These are phyloP conservation scores for Pseudolaguvia tuberculata DNA, from an alignment of 2,113 vertebrate species.

Conservation along the genomic window DNA sequence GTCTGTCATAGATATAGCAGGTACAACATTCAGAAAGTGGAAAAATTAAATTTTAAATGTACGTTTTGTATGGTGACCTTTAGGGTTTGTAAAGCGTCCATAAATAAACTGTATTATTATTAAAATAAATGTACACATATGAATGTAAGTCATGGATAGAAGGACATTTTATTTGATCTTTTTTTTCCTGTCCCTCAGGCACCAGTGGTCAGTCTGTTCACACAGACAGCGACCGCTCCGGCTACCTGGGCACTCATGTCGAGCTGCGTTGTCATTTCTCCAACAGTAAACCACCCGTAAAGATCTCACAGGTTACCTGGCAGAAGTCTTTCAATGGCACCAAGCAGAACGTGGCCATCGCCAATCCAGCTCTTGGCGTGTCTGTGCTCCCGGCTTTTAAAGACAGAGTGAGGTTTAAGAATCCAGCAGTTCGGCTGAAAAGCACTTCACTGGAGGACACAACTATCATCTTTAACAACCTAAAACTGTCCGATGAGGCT, in stretches of 20 bases:
- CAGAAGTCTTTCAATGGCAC: constrained; percentile 88
- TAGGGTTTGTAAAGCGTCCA: no score
- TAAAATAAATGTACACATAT: no score
- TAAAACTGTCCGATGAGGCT: constrained; percentile 86
- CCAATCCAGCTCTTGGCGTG: constrained; percentile 87
- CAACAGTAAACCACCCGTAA: constrained; percentile 82
- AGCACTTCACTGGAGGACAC: constrained; percentile 85
- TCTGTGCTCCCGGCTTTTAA: constrained; percentile 85
- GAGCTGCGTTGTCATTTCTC: constrained; percentile 86
- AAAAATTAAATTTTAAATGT: not conserved
- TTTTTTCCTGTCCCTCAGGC: constrained; percentile 55
- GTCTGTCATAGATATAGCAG: not conserved
- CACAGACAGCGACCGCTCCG: constrained; percentile 84
- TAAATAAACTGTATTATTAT: no score
- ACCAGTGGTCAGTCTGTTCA: constrained; percentile 73
- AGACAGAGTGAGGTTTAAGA: constrained; percentile 82
- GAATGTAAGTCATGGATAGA: not conserved
- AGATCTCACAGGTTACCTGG: constrained; percentile 96
- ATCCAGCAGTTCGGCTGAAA: constrained; percentile 76
- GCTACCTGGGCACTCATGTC: constrained; percentile 83
- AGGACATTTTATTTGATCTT: not conserved
- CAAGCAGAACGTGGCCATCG: constrained; percentile 95
- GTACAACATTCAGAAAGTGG: not conserved
- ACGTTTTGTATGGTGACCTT: not conserved
- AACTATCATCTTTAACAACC: constrained; percentile 81